Percentiles rank a stretch among this genome's conserved stretches.
Evolutionary conservation across 1,140 invertebrate genomes (phyloP).

Genomic region (Neomicropteryx cornuta): DNA sequence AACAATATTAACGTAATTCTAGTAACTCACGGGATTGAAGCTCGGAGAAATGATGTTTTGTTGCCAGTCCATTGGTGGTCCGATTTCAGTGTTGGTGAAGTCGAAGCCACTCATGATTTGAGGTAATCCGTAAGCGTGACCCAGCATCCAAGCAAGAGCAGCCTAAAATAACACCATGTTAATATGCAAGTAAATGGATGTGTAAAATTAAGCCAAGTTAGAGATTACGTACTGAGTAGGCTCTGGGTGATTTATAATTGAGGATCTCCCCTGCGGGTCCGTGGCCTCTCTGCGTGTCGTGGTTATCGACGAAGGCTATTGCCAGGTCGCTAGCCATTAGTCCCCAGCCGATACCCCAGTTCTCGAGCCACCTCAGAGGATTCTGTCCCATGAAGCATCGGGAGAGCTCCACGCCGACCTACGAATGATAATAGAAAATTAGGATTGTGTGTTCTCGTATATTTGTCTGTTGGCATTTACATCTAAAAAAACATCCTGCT

Average conservation of each 20-base stretch:
- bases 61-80: constrained; percentile 49
- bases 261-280: constrained; percentile 38
- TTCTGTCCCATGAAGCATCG: too few species aligned
- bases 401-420: too few species aligned
- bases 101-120: constrained; percentile 66
- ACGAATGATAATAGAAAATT: too few species aligned
- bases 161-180: constrained; percentile 33
- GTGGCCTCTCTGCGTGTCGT: constrained; percentile 52
- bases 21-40: constrained; percentile 36
- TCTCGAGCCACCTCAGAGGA: constrained; percentile 40
- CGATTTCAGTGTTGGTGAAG: constrained; percentile 40
- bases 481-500: too few species aligned
- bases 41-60: constrained; percentile 49
- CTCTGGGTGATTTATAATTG: constrained; percentile 47
- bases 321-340: constrained; percentile 35
- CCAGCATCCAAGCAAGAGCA: constrained; percentile 67
- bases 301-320: constrained; percentile 49
- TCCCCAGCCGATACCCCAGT: constrained; percentile 41
- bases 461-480: too few species aligned
- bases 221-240: constrained; percentile 64
- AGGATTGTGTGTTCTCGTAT: too few species aligned
- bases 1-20: background rate
- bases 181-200: too few species aligned
- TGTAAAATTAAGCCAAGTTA: too few species aligned
- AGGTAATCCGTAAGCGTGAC: constrained; percentile 62